phyloP scores from a whole-genome alignment of 2,797 vertebrate genomes.

The Periparus ater region DNA sequence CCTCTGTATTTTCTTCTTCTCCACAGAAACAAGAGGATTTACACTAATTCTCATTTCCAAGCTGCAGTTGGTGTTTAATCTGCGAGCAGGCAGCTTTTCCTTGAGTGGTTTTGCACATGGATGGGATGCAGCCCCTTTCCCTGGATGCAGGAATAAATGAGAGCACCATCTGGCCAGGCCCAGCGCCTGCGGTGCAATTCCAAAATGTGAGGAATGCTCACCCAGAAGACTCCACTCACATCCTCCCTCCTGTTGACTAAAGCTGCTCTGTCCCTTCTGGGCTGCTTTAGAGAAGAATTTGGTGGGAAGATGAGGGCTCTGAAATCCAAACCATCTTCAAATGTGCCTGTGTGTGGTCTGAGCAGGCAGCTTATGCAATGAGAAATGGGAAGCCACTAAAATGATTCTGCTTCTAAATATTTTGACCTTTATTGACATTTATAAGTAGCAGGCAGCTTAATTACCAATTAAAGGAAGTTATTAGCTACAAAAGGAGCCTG shows the following conservation, averaged over 20 bases:
- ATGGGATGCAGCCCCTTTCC: background rate
- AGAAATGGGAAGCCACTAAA: slow-evolving; percentile 68
- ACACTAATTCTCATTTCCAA: background rate
- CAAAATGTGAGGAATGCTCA: slow-evolving; percentile 61
- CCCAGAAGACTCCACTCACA: slow-evolving; percentile 40
- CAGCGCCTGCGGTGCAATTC: slow-evolving; percentile 23
- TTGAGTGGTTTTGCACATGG: background rate
- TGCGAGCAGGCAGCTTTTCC: slow-evolving; percentile 3
- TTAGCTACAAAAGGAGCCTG: slow-evolving; percentile 68
- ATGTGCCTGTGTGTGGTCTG: slow-evolving; percentile 56
- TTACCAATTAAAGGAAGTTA: slow-evolving; percentile 71
- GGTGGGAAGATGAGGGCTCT: slow-evolving; percentile 50
- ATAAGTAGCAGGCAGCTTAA: slow-evolving; percentile 69
- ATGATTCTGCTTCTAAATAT: slow-evolving; percentile 69
- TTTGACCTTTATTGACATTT: slow-evolving; percentile 73
- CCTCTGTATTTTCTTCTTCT: background rate
- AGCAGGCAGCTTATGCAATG: slow-evolving; percentile 52
- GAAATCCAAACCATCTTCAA: slow-evolving; percentile 59
- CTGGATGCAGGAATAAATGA: background rate
- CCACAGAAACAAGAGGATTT: background rate
- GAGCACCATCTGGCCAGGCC: slow-evolving; percentile 40
- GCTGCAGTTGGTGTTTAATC: background rate
- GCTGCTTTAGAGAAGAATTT: slow-evolving; percentile 7
- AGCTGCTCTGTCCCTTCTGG: slow-evolving; percentile 58
- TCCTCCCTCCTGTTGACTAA: slow-evolving; percentile 51